phyloP scores from a whole-genome alignment of 1,140 invertebrate species.

The Hormaphis cornu region DNA sequence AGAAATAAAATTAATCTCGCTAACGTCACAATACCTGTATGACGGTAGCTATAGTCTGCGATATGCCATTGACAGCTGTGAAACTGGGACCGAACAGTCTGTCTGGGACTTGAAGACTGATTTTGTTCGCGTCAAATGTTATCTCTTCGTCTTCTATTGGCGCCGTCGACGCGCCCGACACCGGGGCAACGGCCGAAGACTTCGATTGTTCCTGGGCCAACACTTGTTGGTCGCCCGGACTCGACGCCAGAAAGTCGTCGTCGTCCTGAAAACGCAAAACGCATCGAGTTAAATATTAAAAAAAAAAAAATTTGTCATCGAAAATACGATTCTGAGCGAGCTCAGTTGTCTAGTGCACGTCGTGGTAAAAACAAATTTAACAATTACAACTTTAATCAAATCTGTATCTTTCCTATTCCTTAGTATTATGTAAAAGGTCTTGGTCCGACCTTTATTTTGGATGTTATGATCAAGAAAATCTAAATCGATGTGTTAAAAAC shows the following conservation, averaged over 20 bases:
- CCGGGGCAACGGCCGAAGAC: background rate
- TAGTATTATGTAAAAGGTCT: no score
- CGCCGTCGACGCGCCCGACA: background rate
- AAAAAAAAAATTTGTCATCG: background rate
- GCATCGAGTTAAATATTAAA: background rate
- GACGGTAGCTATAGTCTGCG: slow-evolving; percentile 36
- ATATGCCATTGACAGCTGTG: slow-evolving; percentile 37
- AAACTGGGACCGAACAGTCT: slow-evolving; percentile 36
- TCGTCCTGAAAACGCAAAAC: background rate
- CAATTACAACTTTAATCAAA: no score
- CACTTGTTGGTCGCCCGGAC: background rate
- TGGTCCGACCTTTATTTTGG: no score
- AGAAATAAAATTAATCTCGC: no score
- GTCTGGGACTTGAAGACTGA: slow-evolving; percentile 37
- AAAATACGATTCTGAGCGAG: no score
- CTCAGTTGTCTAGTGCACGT: no score
- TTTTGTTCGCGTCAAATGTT: slow-evolving; percentile 37
- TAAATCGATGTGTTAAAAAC: no score
- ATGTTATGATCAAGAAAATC: no score
- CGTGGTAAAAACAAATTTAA: no score
- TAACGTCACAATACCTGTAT: slow-evolving; percentile 36
- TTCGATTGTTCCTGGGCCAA: background rate
- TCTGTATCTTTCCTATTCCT: no score
- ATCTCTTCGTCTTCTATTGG: slow-evolving; percentile 25
- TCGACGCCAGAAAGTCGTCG: background rate